phyloP scores from a whole-genome alignment of 2,888 invertebrate species.

The Macaria liturata region DNA sequence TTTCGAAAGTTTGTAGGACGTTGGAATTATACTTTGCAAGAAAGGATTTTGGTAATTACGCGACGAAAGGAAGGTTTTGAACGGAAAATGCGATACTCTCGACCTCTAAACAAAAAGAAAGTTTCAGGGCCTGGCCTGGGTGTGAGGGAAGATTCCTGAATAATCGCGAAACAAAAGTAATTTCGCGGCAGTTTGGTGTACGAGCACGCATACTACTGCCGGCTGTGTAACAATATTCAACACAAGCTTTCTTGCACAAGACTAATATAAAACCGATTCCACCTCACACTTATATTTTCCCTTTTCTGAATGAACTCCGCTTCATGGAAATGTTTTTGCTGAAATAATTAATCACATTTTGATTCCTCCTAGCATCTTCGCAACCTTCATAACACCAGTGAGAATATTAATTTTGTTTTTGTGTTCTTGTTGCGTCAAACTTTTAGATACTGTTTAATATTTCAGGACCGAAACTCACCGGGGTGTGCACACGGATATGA shows the following conservation, averaged over 20 bases:
- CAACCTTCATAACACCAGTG: constrained; percentile 12
- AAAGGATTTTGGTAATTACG: constrained; percentile 34
- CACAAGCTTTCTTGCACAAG: no score
- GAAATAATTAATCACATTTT: constrained; percentile 20
- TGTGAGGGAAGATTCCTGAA: constrained; percentile 57
- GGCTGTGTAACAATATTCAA: constrained; percentile 33
- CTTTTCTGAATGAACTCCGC: constrained; percentile 29
- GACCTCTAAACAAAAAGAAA: constrained; percentile 45
- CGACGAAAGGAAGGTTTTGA: constrained; percentile 38
- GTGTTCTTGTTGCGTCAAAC: constrained; percentile 6
- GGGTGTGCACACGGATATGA: background rate
- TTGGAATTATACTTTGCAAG: constrained; percentile 19
- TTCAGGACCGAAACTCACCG: constrained; percentile 2
- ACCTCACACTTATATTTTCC: constrained; percentile 3
- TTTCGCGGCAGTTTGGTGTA: constrained; percentile 53
- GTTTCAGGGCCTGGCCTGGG: constrained; percentile 40
- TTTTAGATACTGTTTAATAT: constrained; percentile 11
- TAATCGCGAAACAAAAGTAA: constrained; percentile 66
- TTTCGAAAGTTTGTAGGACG: no score
- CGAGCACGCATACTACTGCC: constrained; percentile 33
- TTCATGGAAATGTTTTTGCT: constrained; percentile 4
- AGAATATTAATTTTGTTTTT: constrained; percentile 17
- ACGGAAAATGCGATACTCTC: constrained; percentile 44
- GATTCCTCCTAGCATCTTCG: constrained; percentile 12
- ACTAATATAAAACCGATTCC: background rate